Percentiles rank a stretch among this genome's conserved stretches.
phyloP scores from a whole-genome alignment of 2,888 invertebrate species.

The Trilocha varians region DNA sequence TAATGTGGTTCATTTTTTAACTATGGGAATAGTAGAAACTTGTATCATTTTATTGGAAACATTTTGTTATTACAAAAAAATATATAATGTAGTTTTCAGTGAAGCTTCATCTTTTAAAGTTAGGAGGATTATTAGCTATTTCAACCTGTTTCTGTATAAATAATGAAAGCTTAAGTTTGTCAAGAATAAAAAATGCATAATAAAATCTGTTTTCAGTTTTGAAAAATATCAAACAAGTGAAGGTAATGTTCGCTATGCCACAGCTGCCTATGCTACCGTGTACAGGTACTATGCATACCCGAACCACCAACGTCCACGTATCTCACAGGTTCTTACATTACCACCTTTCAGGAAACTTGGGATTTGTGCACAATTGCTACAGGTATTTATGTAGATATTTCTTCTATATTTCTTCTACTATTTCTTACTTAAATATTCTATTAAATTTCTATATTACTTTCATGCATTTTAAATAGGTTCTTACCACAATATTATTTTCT shows the following conservation, averaged over 20 bases:
- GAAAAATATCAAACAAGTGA: constrained; percentile 77
- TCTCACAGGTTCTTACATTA: constrained; percentile 93
- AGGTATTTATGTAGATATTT: constrained; percentile 32
- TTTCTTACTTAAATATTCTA: too few species aligned
- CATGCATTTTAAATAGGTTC: too few species aligned
- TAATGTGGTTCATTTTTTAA: background rate
- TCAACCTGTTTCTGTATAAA: too few species aligned
- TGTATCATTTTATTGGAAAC: too few species aligned
- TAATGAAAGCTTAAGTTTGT: background rate
- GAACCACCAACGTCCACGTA: constrained; percentile 86
- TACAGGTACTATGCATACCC: constrained; percentile 98
- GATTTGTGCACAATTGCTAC: constrained; percentile 84
- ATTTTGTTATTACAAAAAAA: too few species aligned
- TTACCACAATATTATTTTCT: too few species aligned
- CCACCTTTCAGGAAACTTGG: constrained; percentile 94
- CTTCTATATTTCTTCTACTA: too few species aligned
- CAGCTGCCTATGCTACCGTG: constrained; percentile 91
- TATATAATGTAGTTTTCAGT: too few species aligned
- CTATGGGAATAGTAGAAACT: too few species aligned
- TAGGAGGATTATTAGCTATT: too few species aligned
- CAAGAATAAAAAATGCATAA: background rate
- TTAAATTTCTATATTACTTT: too few species aligned
- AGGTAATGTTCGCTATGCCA: constrained; percentile 77
- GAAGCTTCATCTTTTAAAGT: too few species aligned
- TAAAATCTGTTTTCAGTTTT: constrained; percentile 68